Conservation (phyloP, 2,113 vertebrate genomes). For the Rhegmatorhina hoffmannsi region DNA sequence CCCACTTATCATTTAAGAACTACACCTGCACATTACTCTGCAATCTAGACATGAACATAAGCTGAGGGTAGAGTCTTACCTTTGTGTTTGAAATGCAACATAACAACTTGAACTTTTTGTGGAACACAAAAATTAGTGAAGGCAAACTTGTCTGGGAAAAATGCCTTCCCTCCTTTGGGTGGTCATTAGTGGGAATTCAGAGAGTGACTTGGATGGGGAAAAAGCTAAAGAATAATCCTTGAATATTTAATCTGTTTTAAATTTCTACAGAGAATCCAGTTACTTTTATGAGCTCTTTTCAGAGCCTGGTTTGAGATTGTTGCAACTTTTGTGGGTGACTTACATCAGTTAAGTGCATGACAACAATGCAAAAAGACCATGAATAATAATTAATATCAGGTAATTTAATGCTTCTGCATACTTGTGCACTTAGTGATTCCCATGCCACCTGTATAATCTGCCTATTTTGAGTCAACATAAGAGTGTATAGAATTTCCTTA, state of each 20-base stretch:
- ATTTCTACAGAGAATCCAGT: background rate
- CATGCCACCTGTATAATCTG: background rate
- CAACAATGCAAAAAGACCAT: background rate
- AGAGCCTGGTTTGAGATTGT: background rate
- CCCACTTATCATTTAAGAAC: background rate
- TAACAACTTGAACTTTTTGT: background rate
- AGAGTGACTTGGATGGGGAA: background rate
- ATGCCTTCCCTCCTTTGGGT: background rate
- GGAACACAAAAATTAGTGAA: background rate
- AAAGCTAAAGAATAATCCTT: background rate
- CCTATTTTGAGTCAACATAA: background rate
- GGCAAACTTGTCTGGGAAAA: background rate
- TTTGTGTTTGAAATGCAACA: background rate
- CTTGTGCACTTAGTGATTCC: background rate
- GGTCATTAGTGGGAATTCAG: background rate
- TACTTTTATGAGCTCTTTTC: background rate
- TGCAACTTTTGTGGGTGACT: background rate
- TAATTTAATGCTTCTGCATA: background rate
- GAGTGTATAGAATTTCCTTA: background rate
- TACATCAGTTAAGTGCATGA: background rate
- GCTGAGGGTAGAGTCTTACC: background rate
- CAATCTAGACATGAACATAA: background rate
- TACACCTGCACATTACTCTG: background rate
- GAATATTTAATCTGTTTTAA: background rate
- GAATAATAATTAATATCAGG: background rate